Evolutionary conservation across 1,140 invertebrate species (phyloP), one percentile per base, ranked within the genome.

Genomic region (Drosophila sp.): DNA sequence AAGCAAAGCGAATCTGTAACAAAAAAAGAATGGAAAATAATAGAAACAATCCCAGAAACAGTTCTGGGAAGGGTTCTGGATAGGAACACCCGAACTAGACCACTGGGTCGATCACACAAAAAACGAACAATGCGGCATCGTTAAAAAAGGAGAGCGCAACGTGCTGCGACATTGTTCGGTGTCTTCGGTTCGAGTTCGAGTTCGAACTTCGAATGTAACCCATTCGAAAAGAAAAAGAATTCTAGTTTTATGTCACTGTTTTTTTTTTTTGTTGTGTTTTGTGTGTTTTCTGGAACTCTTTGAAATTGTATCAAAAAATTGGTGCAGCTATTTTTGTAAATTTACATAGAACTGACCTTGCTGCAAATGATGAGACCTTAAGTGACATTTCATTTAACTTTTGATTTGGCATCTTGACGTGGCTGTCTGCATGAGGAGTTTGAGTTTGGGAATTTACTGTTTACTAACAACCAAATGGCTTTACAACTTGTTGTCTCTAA

Each of bases 401-500:
- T 89, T 89, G 84, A 89, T 89, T 80, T 89, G 69, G 53, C 83
- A 89, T 79, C 72, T 89, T 89, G 76, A 83, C 76, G 48, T 83
- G 66, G n/a, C 27, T 11, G 51, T 4, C 0, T 51, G 18, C 11
- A 5, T 29, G 4, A 2, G 18, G 43, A 8, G n/a, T n/a, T 46
- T 11, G 36, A 34, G 50, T 46, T 40, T 32, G 36, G 43, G 36
- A 56, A 59, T 41, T n/a, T 13, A 50, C 36, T 38, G n/a, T 38
- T 38, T 38, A 38, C 36, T 38, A 13, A 13, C 36, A 13, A 7
- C 7, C 13, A 78, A 90, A 90, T 87, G 87, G 74, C 73, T 90
- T 90, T 90, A 89, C 83, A 89, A 90, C 89, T 90, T 89, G 89
- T 90, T 90, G 89, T 90, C 78, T 74, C 82, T 90, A 78, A 90